Percentiles rank a stretch among this genome's conserved stretches.
Evolutionary conservation across 2,888 invertebrate species (phyloP).

Genomic region (Amphipoea lucens): DNA sequence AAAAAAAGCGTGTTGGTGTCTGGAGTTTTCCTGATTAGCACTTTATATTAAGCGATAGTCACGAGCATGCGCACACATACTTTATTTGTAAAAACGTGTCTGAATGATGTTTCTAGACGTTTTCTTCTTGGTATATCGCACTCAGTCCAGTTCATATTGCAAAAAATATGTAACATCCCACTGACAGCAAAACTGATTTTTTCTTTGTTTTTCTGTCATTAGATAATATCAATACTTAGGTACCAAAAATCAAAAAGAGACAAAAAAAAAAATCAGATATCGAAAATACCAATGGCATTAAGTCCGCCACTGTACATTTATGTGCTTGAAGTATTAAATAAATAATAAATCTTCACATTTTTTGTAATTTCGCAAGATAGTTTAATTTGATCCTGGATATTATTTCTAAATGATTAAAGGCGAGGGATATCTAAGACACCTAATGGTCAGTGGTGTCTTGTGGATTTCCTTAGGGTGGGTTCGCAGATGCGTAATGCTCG

Average conservation of each 20-base stretch:
- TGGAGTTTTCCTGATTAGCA: not conserved
- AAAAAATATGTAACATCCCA: not conserved
- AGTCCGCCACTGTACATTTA: too few relatives aligned
- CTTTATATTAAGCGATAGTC: not conserved
- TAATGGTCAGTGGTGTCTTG: not conserved
- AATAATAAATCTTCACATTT: too few relatives aligned
- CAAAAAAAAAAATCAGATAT: too few relatives aligned
- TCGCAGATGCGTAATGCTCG: not conserved
- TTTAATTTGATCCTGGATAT: too few relatives aligned
- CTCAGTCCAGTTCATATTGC: not conserved
- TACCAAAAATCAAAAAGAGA: too few relatives aligned
- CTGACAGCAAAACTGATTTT: not conserved
- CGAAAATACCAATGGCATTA: too few relatives aligned
- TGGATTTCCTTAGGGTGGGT: not conserved
- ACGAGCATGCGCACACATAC: not conserved
- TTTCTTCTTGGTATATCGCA: not conserved
- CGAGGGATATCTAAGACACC: not conserved
- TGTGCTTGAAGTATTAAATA: too few relatives aligned
- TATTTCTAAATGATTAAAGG: not conserved
- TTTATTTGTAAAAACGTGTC: not conserved
- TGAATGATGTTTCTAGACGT: not conserved
- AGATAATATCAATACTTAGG: too few relatives aligned
- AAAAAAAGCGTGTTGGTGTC: not conserved
- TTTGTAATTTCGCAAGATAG: too few relatives aligned
- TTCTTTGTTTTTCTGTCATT: not conserved